These are phyloP conservation scores for Genyomyrus donnyi DNA, from an alignment of 2,113 vertebrate genomes.

Conservation along the genomic window DNA sequence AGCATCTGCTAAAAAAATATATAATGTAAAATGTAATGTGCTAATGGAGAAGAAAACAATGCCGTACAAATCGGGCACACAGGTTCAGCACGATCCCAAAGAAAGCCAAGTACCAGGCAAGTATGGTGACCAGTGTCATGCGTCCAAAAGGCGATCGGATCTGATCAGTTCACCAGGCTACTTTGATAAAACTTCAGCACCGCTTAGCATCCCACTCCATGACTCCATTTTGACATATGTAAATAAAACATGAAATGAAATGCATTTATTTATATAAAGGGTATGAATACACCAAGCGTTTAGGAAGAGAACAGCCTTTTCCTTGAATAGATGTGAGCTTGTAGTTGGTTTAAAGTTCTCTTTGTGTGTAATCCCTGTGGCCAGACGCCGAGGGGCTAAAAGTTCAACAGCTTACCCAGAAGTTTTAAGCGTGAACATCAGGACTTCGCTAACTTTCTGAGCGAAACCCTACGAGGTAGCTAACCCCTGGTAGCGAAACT, in stretches of 20 bases:
- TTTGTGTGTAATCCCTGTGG: not conserved
- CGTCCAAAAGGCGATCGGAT: not conserved
- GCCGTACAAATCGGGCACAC: not conserved
- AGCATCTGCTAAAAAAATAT: not conserved
- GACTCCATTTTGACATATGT: not conserved
- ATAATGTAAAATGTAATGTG: not conserved
- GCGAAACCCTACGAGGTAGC: not conserved
- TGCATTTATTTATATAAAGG: not conserved
- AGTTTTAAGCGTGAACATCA: not conserved
- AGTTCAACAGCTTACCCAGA: not conserved
- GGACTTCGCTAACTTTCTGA: not conserved
- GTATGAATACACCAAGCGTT: not conserved
- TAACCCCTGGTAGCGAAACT: not conserved
- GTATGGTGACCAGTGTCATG: not conserved
- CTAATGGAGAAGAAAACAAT: not conserved
- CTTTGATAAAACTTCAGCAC: not conserved
- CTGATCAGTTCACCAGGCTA: not conserved
- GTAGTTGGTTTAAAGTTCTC: not conserved
- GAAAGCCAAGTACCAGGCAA: not conserved
- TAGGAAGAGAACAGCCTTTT: not conserved
- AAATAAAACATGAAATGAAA: not conserved
- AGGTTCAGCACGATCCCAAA: not conserved
- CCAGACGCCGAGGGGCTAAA: not conserved
- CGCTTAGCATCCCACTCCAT: not conserved
- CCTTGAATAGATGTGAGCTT: not conserved